phyloP scores from a whole-genome alignment of 2,113 vertebrate genomes.

The Gallinago jamesoni region DNA sequence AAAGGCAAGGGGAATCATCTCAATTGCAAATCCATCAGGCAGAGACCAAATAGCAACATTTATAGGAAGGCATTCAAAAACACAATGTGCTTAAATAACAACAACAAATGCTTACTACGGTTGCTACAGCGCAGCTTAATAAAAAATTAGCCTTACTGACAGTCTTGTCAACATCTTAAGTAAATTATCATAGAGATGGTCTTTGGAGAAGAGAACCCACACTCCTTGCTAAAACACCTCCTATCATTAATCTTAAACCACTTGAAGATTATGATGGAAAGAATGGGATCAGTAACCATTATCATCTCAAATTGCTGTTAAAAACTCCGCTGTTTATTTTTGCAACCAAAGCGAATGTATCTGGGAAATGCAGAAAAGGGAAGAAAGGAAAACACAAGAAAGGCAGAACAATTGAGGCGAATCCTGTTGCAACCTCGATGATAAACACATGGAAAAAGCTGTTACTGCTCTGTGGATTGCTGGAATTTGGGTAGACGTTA shows the following conservation, averaged over 20 bases:
- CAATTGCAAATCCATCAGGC: slow-evolving; percentile 13
- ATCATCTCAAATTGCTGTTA: slow-evolving; percentile 82
- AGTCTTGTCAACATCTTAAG: slow-evolving; percentile 73
- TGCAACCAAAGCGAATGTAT: slow-evolving; percentile 77
- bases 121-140: slow-evolving; percentile 49
- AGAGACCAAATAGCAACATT: slow-evolving; percentile 51
- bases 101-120: slow-evolving; percentile 29
- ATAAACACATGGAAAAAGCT: slow-evolving; percentile 63
- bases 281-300: slow-evolving; percentile 86
- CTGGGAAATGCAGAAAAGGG: slow-evolving; percentile 27
- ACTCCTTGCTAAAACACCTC: slow-evolving; percentile 70
- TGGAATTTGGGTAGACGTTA: slow-evolving; percentile 54
- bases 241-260: slow-evolving; percentile 87
- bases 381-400: slow-evolving; percentile 52
- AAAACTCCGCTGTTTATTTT: slow-evolving; percentile 81
- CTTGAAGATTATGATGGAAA: slow-evolving; percentile 91
- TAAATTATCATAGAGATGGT: slow-evolving; percentile 75
- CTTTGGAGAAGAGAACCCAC: slow-evolving; percentile 75
- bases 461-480: slow-evolving; percentile 36
- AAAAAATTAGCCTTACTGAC: slow-evolving; percentile 70
- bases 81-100: slow-evolving; percentile 22
- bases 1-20: slow-evolving; percentile 26
- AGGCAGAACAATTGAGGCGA: slow-evolving; percentile 56
- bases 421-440: slow-evolving; percentile 58
- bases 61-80: slow-evolving; percentile 17